phyloP scores from a whole-genome alignment of 2,113 vertebrate species.

The Leuciscus idus region DNA sequence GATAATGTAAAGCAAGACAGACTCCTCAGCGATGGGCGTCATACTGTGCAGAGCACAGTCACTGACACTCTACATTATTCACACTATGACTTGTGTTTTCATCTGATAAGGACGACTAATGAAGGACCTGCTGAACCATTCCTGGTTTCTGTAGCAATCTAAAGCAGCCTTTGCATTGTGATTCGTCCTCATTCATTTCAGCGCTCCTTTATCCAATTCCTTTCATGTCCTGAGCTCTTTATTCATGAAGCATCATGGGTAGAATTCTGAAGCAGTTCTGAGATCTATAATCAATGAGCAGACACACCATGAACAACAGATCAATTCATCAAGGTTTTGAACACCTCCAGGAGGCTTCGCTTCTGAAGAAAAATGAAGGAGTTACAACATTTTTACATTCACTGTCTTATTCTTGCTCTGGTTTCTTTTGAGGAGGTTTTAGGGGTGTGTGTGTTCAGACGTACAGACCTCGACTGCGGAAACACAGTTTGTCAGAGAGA shows the following conservation, averaged over 20 bases:
- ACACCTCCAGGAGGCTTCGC: background rate
- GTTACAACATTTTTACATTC: background rate
- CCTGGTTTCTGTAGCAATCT: background rate
- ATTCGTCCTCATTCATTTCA: conserved; percentile 10
- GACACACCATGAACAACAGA: conserved; percentile 16
- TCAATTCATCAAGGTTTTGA: background rate
- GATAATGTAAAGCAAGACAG: background rate
- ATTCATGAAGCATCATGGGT: conserved; percentile 12
- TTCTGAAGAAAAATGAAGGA: background rate
- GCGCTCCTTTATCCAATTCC: conserved; percentile 25
- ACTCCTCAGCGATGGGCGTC: background rate
- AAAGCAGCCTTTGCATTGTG: background rate
- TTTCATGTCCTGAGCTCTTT: conserved; percentile 27
- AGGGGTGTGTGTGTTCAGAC: background rate
- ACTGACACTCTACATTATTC: background rate
- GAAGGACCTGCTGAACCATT: background rate
- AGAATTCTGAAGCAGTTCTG: conserved; percentile 25
- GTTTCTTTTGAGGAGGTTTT: background rate
- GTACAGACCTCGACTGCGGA: background rate
- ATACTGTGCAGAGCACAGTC: background rate
- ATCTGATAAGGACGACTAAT: background rate
- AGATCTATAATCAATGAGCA: conserved; percentile 29
- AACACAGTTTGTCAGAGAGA: background rate
- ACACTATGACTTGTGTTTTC: background rate
- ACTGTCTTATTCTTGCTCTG: background rate